A percentile compares a stretch with the other conserved stretches of the same genome.
These are phyloP conservation scores for Heteropelma amictum DNA, from an alignment of 2,888 invertebrate genomes.

Conservation along the genomic window DNA sequence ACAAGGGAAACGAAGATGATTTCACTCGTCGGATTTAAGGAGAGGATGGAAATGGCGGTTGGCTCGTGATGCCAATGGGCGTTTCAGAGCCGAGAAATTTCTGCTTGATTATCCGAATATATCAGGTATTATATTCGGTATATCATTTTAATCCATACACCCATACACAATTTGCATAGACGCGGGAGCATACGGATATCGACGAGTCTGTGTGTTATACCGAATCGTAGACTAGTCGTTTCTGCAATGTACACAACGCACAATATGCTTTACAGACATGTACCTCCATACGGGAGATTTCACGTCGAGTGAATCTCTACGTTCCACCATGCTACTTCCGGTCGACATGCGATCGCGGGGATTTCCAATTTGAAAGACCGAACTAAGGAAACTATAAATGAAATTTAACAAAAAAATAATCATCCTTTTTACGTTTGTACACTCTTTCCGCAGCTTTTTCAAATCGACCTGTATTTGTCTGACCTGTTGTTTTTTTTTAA, in stretches of 20 bases:
- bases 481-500: no score
- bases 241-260: constrained; percentile 70
- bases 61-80: constrained; percentile 71
- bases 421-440: no score
- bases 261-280: constrained; percentile 17
- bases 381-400: no score
- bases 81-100: constrained; percentile 59
- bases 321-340: no score
- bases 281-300: constrained; percentile 4
- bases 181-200: not conserved
- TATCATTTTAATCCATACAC: not conserved
- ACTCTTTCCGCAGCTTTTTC: not conserved
- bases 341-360: no score
- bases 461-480: not conserved
- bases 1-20: constrained; percentile 54
- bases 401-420: no score
- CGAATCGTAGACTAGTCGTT: constrained; percentile 66
- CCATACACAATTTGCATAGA: constrained; percentile 24
- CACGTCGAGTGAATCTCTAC: not conserved
- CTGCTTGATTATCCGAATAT: constrained; percentile 18
- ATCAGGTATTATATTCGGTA: constrained; percentile 44
- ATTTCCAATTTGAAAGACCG: not conserved
- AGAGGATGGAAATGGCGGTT: constrained; percentile 55
- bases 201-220: constrained; percentile 20
- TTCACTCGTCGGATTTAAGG: constrained; percentile 9